phyloP scores from a whole-genome alignment of 1,140 invertebrate species.

The Oryctes rhinoceros region DNA sequence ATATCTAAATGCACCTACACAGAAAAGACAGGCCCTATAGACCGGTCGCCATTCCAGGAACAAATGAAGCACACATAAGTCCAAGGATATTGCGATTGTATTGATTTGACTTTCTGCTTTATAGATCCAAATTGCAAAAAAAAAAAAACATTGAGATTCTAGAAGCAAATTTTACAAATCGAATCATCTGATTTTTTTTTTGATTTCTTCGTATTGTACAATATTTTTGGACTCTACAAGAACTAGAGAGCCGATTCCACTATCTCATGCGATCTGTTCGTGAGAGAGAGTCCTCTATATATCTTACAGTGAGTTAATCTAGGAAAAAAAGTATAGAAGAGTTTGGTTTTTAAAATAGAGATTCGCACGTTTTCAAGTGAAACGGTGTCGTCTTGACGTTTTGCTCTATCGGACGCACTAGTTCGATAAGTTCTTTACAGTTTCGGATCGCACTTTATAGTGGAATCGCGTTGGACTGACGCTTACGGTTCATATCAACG shows the following conservation, averaged over 20 bases:
- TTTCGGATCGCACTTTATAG: constrained; percentile 58
- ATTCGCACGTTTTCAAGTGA: too few species aligned
- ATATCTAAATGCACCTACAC: constrained; percentile 57
- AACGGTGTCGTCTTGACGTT: too few species aligned
- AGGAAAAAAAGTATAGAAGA: too few species aligned
- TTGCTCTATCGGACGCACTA: too few species aligned
- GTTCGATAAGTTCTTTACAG: too few species aligned
- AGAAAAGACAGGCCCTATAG: constrained; percentile 57
- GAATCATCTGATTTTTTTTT: neutral
- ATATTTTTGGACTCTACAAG: constrained; percentile 53
- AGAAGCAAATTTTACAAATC: neutral
- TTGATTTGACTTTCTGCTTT: neutral
- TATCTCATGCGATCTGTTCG: constrained; percentile 56
- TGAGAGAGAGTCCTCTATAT: neutral
- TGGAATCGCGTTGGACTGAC: constrained; percentile 55
- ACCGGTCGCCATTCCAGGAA: constrained; percentile 60
- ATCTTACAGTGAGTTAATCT: neutral
- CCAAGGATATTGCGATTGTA: constrained; percentile 48
- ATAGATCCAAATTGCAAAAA: neutral
- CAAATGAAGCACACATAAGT: constrained; percentile 62
- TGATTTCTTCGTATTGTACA: constrained; percentile 8
- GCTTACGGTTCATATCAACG: constrained; percentile 69
- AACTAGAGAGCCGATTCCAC: constrained; percentile 53
- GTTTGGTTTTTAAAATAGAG: too few species aligned
- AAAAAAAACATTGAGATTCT: too few species aligned